Evolutionary conservation across 2,113 vertebrate species (phyloP), one percentile per base, ranked within the genome.

Genomic region (Ctenomys sociabilis): DNA sequence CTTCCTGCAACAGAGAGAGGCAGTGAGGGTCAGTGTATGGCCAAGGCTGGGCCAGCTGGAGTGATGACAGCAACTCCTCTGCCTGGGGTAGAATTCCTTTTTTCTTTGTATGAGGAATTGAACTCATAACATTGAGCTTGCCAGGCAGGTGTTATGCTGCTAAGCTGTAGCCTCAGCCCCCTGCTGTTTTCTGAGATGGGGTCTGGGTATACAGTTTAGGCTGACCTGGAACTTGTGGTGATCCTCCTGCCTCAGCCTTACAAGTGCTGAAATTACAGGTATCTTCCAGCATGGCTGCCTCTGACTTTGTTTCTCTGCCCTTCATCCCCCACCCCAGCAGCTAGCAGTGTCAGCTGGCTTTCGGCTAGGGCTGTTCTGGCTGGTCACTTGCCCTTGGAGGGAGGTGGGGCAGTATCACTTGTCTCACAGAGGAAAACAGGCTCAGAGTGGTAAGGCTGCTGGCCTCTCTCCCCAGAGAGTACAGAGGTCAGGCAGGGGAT

Each of bases 1-100:
- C 90, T 98, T 98, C 96, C 98, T 98, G 97, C 10, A 97, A 98
- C 57, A 97, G 83, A 98, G 49, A 96, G 92, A 97, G 57, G 95
- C 10, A 59, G 85, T 13, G 68, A 19, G 63, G 85, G 82, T 96
- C 90, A 95, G 32, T 0, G 0, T 0, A 21, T 73, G 81, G 35
- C 54, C 28, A 6, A 5, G n/a, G 19, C 17, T 7, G 4, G 24
- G 80, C 4, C 24, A 0, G 8, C 16, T 37, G 85, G 5, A 68
- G 24, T 13, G 43, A 49, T 1, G 14, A 66, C 0, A 57, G 66
- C 26, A 14, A 24, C 3, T 35, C 5, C 16, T 28, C 5, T 17
- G 57, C 40, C 16, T 4, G 5, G 68, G 32, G 43, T 22, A 10
- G 35, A 54, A 37, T 77, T 43, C 6, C 49, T 78, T 30, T 26